Conservation (phyloP, 2,797 vertebrate genomes). For the Bradypus variegatus region DNA sequence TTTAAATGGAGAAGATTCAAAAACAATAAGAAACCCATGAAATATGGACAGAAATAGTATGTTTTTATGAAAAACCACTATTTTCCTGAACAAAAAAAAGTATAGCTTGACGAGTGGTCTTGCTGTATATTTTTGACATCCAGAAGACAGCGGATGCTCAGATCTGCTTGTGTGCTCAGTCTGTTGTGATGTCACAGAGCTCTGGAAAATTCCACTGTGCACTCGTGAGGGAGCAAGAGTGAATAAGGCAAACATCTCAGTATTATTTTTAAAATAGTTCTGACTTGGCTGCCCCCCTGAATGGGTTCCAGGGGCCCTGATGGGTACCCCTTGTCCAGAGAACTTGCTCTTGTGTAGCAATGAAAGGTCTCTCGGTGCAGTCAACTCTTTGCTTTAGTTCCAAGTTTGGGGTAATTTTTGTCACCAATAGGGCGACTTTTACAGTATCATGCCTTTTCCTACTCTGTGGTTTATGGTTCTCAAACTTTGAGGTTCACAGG, state of each 20-base stretch:
- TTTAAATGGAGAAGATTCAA: too few relatives aligned
- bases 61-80: neutral
- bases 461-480: neutral
- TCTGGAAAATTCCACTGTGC: neutral
- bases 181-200: neutral
- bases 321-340: neutral
- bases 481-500: neutral
- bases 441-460: neutral
- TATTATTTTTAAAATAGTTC: neutral
- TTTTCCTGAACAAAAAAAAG: neutral
- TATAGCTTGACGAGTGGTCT: neutral
- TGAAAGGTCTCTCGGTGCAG: neutral
- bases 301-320: neutral
- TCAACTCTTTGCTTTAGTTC: neutral
- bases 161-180: neutral
- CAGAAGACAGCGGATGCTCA: neutral
- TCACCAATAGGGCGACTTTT: neutral
- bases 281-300: neutral
- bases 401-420: neutral
- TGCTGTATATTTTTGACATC: too few relatives aligned
- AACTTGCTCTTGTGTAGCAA: too few relatives aligned
- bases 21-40: neutral
- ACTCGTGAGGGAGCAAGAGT: neutral
- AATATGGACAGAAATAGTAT: neutral
- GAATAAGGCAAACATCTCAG: neutral